Percentiles rank a stretch among this genome's conserved stretches.
phyloP scores from a whole-genome alignment of 37 sponge, comb jelly and placozoan genomes.

The Tethya wilhelma region DNA sequence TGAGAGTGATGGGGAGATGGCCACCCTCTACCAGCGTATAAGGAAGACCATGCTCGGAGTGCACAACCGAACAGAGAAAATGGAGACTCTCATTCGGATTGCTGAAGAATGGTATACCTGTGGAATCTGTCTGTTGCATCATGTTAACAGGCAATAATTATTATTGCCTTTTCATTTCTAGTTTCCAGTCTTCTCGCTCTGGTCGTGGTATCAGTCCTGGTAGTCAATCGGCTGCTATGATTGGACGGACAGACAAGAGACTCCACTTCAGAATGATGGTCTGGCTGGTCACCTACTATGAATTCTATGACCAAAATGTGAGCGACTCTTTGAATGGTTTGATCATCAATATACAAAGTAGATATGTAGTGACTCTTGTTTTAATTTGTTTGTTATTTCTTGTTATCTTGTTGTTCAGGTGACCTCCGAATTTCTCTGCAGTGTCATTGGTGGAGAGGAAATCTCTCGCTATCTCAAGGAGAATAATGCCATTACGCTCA shows the following conservation, averaged over 20 bases:
- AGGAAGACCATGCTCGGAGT: constrained; percentile 31
- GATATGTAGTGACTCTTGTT: not conserved
- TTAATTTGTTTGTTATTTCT: too few species aligned
- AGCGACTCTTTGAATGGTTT: not conserved
- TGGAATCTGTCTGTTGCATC: not conserved
- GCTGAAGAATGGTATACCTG: constrained; percentile 11
- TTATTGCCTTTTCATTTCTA: not conserved
- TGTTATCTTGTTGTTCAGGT: not conserved
- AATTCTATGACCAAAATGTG: constrained; percentile 68
- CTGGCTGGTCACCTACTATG: constrained; percentile 79
- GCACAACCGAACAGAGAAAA: constrained; percentile 5
- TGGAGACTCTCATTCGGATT: not conserved
- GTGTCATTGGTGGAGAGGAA: constrained; percentile 27
- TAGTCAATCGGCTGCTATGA: not conserved
- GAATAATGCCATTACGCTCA: constrained; percentile 42
- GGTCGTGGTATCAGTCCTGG: not conserved
- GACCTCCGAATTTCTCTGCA: constrained; percentile 30
- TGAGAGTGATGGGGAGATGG: constrained; percentile 17
- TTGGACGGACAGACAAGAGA: not conserved
- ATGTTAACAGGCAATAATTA: not conserved
- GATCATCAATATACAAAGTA: not conserved
- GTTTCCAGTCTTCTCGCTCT: not conserved
- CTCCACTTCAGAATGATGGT: constrained; percentile 60
- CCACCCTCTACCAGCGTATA: constrained; percentile 43
- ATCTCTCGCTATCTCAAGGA: constrained; percentile 32